These are phyloP conservation scores for Mugil cephalus DNA, from an alignment of 2,113 vertebrate species.

Conservation along the genomic window DNA sequence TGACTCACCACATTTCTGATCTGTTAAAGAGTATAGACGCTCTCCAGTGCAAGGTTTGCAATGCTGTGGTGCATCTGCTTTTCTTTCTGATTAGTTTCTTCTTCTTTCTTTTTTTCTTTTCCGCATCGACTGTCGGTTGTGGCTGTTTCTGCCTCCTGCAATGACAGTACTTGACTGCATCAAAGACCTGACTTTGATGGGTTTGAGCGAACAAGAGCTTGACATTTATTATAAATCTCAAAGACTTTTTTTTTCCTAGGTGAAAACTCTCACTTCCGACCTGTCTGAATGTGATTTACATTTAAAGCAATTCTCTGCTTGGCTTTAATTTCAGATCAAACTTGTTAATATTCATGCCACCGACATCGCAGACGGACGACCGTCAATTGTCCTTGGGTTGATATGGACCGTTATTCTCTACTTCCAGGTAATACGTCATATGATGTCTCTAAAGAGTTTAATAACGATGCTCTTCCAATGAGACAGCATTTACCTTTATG, in stretches of 20 bases:
- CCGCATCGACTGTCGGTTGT: constrained; percentile 34
- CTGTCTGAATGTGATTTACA: not conserved
- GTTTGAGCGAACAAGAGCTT: constrained; percentile 18
- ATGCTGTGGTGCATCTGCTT: constrained; percentile 43
- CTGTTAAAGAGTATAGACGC: constrained; percentile 20
- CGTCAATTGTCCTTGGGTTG: constrained; percentile 95
- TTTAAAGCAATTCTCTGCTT: constrained; percentile 9
- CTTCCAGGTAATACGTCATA: constrained; percentile 90
- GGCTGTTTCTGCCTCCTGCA: constrained; percentile 54
- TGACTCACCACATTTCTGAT: constrained; percentile 7
- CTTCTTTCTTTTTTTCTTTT: constrained; percentile 11
- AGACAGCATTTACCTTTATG: no score
- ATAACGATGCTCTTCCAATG: constrained; percentile 2
- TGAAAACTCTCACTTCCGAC: not conserved
- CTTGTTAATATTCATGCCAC: constrained; percentile 98
- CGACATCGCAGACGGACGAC: constrained; percentile 96
- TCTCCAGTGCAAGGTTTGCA: constrained; percentile 32
- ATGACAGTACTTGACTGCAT: constrained; percentile 44
- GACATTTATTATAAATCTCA: not conserved
- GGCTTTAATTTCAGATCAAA: constrained; percentile 89
- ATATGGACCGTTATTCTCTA: constrained; percentile 98
- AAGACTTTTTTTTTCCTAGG: constrained; percentile 1
- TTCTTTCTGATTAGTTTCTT: constrained; percentile 9
- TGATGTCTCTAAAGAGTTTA: not conserved
- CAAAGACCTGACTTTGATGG: constrained; percentile 64